A percentile compares a stretch with the other conserved stretches of the same genome.
Evolutionary conservation across 2,797 vertebrate genomes (phyloP).

Genomic region (Clarias platycephalus): DNA sequence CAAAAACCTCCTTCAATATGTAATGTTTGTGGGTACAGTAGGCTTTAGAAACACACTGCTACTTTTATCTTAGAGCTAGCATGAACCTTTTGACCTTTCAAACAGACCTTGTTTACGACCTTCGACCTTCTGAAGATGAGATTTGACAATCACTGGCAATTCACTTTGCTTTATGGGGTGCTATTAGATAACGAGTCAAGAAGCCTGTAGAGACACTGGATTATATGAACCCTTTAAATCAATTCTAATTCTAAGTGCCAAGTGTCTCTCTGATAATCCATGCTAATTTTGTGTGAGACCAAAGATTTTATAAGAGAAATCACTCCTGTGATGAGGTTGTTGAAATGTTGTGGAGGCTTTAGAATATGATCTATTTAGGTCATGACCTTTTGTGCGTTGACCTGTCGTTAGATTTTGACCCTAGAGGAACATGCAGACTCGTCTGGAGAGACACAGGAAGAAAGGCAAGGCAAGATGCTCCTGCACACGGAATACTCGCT

Average conservation of each 20-base stretch:
- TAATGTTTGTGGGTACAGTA: constrained; percentile 1
- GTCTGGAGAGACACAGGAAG: constrained; percentile 92
- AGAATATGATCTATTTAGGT: constrained; percentile 15
- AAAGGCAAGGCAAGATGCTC: constrained; percentile 98
- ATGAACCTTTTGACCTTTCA: constrained; percentile 67
- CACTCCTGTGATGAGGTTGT: constrained; percentile 20
- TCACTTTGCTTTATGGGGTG: constrained; percentile 62
- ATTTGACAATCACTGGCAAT: constrained; percentile 53
- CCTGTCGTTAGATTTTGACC: constrained; percentile 86
- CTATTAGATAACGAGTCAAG: constrained; percentile 53
- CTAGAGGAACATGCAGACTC: constrained; percentile 91
- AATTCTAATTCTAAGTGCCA: constrained; percentile 48
- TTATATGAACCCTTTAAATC: constrained; percentile 63
- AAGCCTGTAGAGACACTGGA: constrained; percentile 43
- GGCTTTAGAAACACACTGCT: background rate
- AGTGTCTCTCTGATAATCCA: constrained; percentile 30
- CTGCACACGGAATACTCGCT: constrained; percentile 97
- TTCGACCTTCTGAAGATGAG: constrained; percentile 33
- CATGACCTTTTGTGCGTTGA: constrained; percentile 54
- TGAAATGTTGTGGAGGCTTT: constrained; percentile 17
- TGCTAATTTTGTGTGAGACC: background rate
- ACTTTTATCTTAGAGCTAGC: constrained; percentile 29
- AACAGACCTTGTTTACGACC: constrained; percentile 59
- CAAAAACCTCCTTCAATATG: background rate
- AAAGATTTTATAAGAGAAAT: constrained; percentile 29